phyloP scores from a whole-genome alignment of 2,113 vertebrate species.

The Cryptomyrus ogoouensis region DNA sequence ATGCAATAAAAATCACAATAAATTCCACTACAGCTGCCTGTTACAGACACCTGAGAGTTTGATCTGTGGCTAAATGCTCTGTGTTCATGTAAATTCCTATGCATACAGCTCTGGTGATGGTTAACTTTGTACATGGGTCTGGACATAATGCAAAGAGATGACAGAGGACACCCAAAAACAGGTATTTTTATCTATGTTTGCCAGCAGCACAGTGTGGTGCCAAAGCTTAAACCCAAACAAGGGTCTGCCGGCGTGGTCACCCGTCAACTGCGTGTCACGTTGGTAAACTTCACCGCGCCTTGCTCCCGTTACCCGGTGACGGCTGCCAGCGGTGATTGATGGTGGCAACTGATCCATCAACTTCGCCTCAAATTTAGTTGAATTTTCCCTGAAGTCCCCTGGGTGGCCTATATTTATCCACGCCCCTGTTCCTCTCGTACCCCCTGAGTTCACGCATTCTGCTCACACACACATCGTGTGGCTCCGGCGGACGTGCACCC shows the following conservation, averaged over 20 bases:
- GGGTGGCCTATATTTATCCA: background rate
- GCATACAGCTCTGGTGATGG: background rate
- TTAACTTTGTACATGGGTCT: background rate
- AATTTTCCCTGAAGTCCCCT: background rate
- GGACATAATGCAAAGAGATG: background rate
- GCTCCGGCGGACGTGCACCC: background rate
- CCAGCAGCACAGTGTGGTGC: background rate
- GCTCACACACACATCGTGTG: background rate
- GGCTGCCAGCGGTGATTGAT: background rate
- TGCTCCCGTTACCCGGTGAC: background rate
- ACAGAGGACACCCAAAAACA: background rate
- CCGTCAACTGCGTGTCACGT: background rate
- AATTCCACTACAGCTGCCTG: background rate
- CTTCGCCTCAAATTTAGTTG: background rate
- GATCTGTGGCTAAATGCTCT: background rate
- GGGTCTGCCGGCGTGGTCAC: background rate
- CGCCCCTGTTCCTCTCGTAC: background rate
- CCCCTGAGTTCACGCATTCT: background rate
- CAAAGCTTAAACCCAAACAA: background rate
- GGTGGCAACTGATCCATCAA: background rate
- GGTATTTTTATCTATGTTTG: background rate
- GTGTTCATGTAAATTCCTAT: background rate
- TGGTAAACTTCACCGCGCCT: background rate
- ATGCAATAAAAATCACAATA: slow-evolving; percentile 4
- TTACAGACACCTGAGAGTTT: background rate